Evolutionary conservation across 2,797 vertebrate genomes (phyloP).

Genomic region (Anguilla anguilla): DNA sequence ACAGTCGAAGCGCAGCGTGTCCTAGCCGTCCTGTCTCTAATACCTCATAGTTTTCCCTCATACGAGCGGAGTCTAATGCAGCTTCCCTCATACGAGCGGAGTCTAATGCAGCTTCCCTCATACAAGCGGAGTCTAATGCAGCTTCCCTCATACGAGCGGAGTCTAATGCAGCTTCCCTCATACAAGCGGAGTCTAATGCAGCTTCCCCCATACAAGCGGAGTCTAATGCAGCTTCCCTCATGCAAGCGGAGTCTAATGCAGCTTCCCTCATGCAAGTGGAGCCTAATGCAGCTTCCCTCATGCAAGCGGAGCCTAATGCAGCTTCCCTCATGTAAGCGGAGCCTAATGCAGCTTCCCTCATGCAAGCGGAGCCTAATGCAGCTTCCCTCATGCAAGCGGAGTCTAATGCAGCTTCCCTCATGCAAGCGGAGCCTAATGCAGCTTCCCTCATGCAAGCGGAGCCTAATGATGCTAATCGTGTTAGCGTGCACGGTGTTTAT

Average conservation of each 20-base stretch:
- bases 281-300: slow-evolving; percentile 24
- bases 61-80: background rate
- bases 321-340: slow-evolving; percentile 37
- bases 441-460: background rate
- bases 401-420: no score
- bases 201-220: slow-evolving; percentile 20
- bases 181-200: background rate
- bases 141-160: background rate
- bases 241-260: background rate
- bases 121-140: background rate
- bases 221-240: slow-evolving; percentile 24
- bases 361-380: background rate
- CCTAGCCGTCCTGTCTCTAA: background rate
- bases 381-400: slow-evolving; percentile 37
- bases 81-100: background rate
- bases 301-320: background rate
- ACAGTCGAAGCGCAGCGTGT: slow-evolving; percentile 8
- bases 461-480: background rate
- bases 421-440: no score
- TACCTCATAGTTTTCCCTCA: slow-evolving; percentile 23
- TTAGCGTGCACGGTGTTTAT: background rate
- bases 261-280: slow-evolving; percentile 20
- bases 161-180: slow-evolving; percentile 24
- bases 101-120: slow-evolving; percentile 24
- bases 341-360: no score